Base-by-base conservation (phyloP, 2,888 invertebrate genomes). In the Limnephilus marmoratus region DNA sequence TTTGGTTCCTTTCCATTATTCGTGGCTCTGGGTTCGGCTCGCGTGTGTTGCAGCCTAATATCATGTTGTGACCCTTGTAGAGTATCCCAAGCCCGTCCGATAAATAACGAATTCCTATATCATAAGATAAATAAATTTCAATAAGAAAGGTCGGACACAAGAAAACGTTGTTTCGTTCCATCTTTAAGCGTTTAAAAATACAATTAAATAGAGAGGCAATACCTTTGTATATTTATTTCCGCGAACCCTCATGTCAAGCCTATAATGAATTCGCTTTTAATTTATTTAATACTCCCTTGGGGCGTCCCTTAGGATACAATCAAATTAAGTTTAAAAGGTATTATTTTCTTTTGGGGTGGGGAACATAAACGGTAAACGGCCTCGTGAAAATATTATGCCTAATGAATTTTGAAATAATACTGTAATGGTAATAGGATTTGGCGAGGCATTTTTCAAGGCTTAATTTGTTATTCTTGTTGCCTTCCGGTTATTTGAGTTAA, bases 271-370 rank as follows among this genome's bases (percentile, higher is more conserved):
- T 85, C 85, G 34, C 41, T 85, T 85, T 85, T 85, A 34, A 85
- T 85, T 85, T 85, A 85, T 85, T 34, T 85, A 45, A 85, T 85
- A 85, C 85, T 29, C 85, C 41, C 41, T n/a, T 34, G 41, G 41
- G n/a, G 85, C n/a, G n/a, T 85, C 85, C 85, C 85, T n/a, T n/a
- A 41, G 85, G 85, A 85, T 85, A 41, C 85, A 37, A 85, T 85
- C 41, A 85, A 85, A 85, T 85, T 85, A 85, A 85, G 41, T 85
- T 85, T 37, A 85, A 85, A 85, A 85, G 85, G 85, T 85, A 53
- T 53, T 53, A 53, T 41, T 41, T 85, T 85, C 18, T 85, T 85
- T 41, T 18, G 37, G 85, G 85, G 85, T n/a, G n/a, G 85, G 85
- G 85, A 85, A 34, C 31, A 82, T 53, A 18, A 53, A 34, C 82